Percentiles rank a stretch among this genome's conserved stretches.
phyloP scores from a whole-genome alignment of 2,888 invertebrate genomes.

The Hecatera dysodea region DNA sequence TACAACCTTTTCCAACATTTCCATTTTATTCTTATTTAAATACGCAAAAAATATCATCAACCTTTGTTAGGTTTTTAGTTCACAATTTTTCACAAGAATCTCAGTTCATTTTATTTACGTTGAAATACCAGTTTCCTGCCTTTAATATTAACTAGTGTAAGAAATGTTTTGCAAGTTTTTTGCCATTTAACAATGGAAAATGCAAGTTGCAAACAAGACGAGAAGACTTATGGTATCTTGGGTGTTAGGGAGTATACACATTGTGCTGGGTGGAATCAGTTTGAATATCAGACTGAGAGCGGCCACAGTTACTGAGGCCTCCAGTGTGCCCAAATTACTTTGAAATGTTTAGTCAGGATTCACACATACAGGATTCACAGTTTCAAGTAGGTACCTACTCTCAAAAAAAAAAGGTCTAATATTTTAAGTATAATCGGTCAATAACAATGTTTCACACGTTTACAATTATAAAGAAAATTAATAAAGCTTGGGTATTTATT shows the following conservation, averaged over 20 bases:
- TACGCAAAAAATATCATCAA: constrained; percentile 35
- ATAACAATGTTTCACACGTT: not conserved
- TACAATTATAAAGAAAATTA: not conserved
- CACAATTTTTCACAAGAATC: constrained; percentile 29
- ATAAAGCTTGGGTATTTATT: not conserved
- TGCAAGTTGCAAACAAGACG: constrained; percentile 48
- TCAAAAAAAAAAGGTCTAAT: too few species aligned
- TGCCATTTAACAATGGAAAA: constrained; percentile 50
- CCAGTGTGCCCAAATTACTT: not conserved
- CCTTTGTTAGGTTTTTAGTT: constrained; percentile 40
- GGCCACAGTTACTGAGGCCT: too few species aligned
- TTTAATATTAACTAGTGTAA: constrained; percentile 25
- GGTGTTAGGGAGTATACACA: constrained; percentile 10
- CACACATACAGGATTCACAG: too few species aligned
- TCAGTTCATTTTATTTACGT: constrained; percentile 31
- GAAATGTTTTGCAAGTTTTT: constrained; percentile 35
- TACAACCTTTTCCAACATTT: constrained; percentile 30
- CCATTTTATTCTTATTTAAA: constrained; percentile 39
- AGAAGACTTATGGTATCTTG: constrained; percentile 44
- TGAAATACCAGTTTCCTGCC: constrained; percentile 20
- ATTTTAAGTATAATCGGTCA: not conserved
- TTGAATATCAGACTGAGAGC: not conserved
- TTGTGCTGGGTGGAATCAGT: too few species aligned
- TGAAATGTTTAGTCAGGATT: not conserved
- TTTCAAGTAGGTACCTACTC: too few species aligned